Conservation (phyloP, 2,113 vertebrate genomes). For the Eulemur rufifrons region DNA sequence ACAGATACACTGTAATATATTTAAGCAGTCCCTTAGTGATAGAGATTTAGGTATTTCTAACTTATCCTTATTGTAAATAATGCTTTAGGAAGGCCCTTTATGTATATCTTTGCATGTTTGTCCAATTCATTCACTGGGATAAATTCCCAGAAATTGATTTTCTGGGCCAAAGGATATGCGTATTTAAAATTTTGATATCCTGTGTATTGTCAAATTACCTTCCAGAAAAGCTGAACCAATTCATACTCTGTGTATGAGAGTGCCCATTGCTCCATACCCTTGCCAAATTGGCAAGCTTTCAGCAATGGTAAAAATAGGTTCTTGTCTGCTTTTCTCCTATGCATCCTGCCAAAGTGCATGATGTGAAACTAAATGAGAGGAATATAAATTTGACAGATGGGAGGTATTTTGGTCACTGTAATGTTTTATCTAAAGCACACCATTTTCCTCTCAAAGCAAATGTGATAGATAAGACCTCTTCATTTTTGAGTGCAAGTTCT, state of each 20-base stretch:
- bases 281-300: conserved; percentile 61
- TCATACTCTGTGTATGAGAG: neutral
- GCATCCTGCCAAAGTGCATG: conserved; percentile 58
- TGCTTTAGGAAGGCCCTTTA: neutral
- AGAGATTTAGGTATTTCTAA: neutral
- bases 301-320: conserved; percentile 60
- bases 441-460: conserved; percentile 71
- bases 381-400: conserved; percentile 66
- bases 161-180: conserved; percentile 12
- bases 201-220: conserved; percentile 47
- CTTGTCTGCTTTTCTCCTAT: conserved; percentile 46
- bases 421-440: conserved; percentile 70
- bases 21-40: neutral
- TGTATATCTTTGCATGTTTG: conserved; percentile 15
- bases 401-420: conserved; percentile 69
- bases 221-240: conserved; percentile 42
- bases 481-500: conserved; percentile 60
- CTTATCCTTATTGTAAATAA: neutral
- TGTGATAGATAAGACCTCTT: conserved; percentile 51
- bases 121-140: neutral
- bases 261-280: neutral
- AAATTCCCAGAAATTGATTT: conserved; percentile 60
- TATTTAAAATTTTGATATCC: conserved; percentile 43
- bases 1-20: neutral
- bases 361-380: conserved; percentile 51